Percentiles rank a stretch among this genome's conserved stretches.
Conservation (phyloP, 2,797 vertebrate genomes). For the Sebastes dallii region DNA sequence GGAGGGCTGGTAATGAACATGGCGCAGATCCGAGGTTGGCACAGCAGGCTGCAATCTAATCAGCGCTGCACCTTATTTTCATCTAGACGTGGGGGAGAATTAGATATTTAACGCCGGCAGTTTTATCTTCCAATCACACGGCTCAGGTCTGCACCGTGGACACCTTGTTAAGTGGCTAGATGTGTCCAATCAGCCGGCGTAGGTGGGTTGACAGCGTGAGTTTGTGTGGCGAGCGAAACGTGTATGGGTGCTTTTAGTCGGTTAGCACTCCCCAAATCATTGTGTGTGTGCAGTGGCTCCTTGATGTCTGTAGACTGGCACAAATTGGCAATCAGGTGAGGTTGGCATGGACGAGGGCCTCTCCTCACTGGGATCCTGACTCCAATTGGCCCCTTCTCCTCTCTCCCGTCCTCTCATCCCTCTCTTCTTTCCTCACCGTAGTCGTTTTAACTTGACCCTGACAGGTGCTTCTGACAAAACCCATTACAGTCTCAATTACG, state of each 20-base stretch:
- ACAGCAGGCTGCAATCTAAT: conserved; percentile 67
- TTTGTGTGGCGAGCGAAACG: conserved; percentile 32
- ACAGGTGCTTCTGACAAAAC: conserved; percentile 84
- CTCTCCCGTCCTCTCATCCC: conserved; percentile 49
- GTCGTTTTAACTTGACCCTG: conserved; percentile 73
- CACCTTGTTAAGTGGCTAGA: conserved; percentile 58
- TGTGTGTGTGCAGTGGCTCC: conserved; percentile 22
- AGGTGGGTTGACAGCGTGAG: conserved; percentile 49
- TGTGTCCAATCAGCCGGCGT: conserved; percentile 60
- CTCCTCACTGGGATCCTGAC: conserved; percentile 63
- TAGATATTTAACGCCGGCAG: conserved; percentile 55
- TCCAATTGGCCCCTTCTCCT: conserved; percentile 65
- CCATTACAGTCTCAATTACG: conserved; percentile 82
- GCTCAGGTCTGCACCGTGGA: conserved; percentile 38
- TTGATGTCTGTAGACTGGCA: conserved; percentile 73
- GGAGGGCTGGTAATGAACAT: conserved; percentile 56
- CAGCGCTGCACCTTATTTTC: conserved; percentile 63
- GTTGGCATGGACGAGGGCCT: conserved; percentile 68
- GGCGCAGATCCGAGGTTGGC: conserved; percentile 40
- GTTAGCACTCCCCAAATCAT: conserved; percentile 52
- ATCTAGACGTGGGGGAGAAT: conserved; percentile 55
- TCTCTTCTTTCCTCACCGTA: conserved; percentile 40
- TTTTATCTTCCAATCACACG: conserved; percentile 64
- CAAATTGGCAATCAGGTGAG: conserved; percentile 83
- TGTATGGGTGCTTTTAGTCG: conserved; percentile 31